These are phyloP conservation scores for Ochlodes sylvanus DNA, from an alignment of 2,888 invertebrate genomes.

Conservation along the genomic window DNA sequence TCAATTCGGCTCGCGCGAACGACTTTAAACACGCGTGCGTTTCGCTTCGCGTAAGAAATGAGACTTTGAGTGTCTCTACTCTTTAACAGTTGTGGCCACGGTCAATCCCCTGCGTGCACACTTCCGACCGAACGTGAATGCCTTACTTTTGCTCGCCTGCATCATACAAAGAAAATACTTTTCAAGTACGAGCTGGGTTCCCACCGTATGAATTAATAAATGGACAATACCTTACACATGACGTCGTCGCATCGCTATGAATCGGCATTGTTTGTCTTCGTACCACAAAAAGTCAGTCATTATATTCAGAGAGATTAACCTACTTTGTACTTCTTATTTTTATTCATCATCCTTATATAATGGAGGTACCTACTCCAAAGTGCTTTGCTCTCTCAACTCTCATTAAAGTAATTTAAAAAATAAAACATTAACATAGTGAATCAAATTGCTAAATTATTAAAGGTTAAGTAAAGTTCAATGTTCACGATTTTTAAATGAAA, in stretches of 20 bases:
- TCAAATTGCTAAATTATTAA: too few species aligned
- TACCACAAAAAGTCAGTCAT: constrained; percentile 23
- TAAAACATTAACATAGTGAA: too few species aligned
- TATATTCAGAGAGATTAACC: constrained; percentile 13
- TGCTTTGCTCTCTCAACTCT: not conserved
- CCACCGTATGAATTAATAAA: constrained; percentile 45
- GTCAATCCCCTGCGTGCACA: constrained; percentile 35
- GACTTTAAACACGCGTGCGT: constrained; percentile 66
- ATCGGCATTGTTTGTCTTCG: constrained; percentile 47
- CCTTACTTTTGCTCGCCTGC: constrained; percentile 12
- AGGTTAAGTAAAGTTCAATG: too few species aligned
- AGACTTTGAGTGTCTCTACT: constrained; percentile 41
- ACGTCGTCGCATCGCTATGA: constrained; percentile 41
- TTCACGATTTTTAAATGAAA: too few species aligned
- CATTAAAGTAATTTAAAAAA: not conserved
- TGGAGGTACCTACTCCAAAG: not conserved
- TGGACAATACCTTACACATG: constrained; percentile 42
- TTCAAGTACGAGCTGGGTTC: constrained; percentile 39
- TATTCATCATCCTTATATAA: constrained; percentile 7
- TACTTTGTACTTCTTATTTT: constrained; percentile 2
- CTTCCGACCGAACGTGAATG: constrained; percentile 36
- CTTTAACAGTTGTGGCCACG: constrained; percentile 39
- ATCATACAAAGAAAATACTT: constrained; percentile 37
- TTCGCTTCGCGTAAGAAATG: constrained; percentile 73
- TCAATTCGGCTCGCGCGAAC: constrained; percentile 41